Percentiles rank a stretch among this genome's conserved stretches.
These are phyloP conservation scores for Ochropacha duplaris DNA, from an alignment of 2,888 invertebrate species.

Conservation along the genomic window DNA sequence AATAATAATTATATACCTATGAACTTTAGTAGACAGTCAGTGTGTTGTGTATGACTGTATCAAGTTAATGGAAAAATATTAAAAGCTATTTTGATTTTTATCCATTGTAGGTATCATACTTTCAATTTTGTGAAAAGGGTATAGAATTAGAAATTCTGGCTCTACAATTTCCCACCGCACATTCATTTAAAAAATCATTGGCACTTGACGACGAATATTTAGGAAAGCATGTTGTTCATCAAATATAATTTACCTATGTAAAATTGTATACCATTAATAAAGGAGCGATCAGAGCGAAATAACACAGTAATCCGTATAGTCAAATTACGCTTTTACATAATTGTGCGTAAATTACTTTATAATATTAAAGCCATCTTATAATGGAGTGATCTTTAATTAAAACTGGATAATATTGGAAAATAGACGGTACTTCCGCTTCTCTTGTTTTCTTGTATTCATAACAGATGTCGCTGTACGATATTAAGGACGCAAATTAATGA, in stretches of 20 bases:
- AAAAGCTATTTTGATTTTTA: not conserved
- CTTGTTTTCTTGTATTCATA: not conserved
- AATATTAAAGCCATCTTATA: constrained; percentile 2
- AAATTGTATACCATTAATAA: not conserved
- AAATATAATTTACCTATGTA: not conserved
- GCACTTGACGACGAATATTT: not conserved
- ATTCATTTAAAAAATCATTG: not conserved
- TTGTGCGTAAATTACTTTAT: not conserved
- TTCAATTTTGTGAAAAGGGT: no score
- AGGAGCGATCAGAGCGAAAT: not conserved
- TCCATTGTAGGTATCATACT: not conserved
- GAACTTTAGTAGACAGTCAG: not conserved
- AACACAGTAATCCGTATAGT: not conserved
- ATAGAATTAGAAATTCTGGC: not conserved
- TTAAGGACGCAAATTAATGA: constrained; percentile 22
- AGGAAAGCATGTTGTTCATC: not conserved
- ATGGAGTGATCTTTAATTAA: not conserved
- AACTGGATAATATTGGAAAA: not conserved
- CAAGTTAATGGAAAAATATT: not conserved
- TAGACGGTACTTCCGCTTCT: not conserved
- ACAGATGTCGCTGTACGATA: constrained; percentile 19
- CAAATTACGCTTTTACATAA: not conserved
- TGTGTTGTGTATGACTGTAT: not conserved
- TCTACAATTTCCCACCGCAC: not conserved
- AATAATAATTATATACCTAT: not conserved